These are phyloP conservation scores for Galaxea fascicularis DNA, from an alignment of 92 coral and sea anemone genomes.

Conservation along the genomic window DNA sequence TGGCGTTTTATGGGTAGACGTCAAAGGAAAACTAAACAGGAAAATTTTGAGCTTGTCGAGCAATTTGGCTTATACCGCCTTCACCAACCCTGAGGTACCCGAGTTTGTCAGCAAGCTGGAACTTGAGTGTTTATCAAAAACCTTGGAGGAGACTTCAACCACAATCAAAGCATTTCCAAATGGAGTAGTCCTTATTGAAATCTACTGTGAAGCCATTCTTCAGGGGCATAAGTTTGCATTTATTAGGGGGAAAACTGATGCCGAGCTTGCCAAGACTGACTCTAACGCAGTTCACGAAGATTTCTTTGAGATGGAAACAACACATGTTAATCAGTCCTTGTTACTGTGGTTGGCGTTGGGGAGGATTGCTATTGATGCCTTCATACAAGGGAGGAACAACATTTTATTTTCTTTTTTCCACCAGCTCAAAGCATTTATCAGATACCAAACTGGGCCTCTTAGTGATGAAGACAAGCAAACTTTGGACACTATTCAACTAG, in stretches of 20 bases:
- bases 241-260: constrained; percentile 10
- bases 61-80: background rate
- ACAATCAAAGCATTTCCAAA: constrained; percentile 4
- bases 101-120: constrained; percentile 10
- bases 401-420: constrained; percentile 1
- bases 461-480: constrained; percentile 31
- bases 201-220: constrained; percentile 15
- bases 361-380: constrained; percentile 31
- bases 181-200: background rate
- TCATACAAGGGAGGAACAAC: background rate
- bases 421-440: background rate
- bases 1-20: background rate
- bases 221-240: constrained; percentile 35
- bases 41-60: constrained; percentile 30
- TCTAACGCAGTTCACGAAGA: constrained; percentile 14
- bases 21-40: background rate
- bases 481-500: background rate
- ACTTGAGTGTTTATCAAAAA: constrained; percentile 33
- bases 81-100: background rate
- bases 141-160: constrained; percentile 24
- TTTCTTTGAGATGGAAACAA: constrained; percentile 28
- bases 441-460: background rate
- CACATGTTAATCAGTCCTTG: constrained; percentile 26
- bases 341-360: constrained; percentile 24
- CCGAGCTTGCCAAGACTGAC: constrained; percentile 4